Evolutionary conservation across 2,888 invertebrate genomes (phyloP).

Genomic region (Tenthredo scrophulariae): DNA sequence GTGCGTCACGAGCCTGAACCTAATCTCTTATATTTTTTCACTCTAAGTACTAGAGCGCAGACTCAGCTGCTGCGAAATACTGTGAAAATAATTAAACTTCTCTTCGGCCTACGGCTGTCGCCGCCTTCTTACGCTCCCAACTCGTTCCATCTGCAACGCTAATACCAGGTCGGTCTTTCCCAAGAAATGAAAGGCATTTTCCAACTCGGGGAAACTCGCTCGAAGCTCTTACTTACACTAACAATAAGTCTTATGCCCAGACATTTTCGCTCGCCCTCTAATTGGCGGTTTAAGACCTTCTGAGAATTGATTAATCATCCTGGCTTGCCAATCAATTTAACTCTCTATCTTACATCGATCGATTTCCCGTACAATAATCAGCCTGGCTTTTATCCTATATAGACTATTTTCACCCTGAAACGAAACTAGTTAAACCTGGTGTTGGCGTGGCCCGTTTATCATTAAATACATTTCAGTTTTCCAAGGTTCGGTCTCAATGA

Average conservation of each 20-base stretch:
- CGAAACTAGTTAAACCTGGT: background rate
- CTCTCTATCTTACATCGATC: background rate
- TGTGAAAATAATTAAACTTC: conserved; percentile 42
- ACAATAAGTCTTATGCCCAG: conserved; percentile 21
- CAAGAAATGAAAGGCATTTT: conserved; percentile 26
- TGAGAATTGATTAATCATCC: conserved; percentile 18
- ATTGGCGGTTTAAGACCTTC: conserved; percentile 8
- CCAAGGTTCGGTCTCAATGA: background rate
- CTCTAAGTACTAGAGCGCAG: background rate
- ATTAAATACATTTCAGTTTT: background rate
- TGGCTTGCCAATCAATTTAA: conserved; percentile 6
- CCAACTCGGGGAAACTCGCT: background rate
- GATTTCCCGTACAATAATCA: conserved; percentile 21
- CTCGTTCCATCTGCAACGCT: conserved; percentile 20
- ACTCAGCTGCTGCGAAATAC: conserved; percentile 37
- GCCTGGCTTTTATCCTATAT: background rate
- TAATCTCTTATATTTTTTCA: conserved; percentile 16
- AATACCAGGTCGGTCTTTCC: conserved; percentile 28
- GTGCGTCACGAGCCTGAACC: conserved; percentile 8
- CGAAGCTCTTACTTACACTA: conserved; percentile 17
- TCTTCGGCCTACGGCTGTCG: conserved; percentile 40
- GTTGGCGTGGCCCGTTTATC: background rate
- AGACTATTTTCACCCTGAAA: background rate
- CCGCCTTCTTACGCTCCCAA: conserved; percentile 17
- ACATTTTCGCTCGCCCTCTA: conserved; percentile 13